Percentiles rank a stretch among this genome's conserved stretches.
phyloP scores from a whole-genome alignment of 2,797 vertebrate species.

The Anabas testudineus region DNA sequence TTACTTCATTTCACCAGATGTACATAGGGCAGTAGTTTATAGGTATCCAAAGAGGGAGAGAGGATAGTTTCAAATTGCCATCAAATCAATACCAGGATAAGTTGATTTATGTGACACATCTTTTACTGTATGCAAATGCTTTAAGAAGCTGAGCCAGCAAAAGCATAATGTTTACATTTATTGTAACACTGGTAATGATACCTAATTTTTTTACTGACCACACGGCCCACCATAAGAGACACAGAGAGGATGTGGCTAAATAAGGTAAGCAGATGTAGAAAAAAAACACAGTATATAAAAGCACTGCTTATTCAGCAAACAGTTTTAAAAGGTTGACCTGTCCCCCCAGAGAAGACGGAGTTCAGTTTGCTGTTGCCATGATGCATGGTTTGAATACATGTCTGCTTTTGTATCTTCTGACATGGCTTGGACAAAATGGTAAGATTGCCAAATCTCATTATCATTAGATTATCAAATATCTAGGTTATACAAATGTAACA shows the following conservation, averaged over 20 bases:
- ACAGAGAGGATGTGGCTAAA: neutral
- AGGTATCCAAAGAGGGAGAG: neutral
- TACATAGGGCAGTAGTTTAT: no score
- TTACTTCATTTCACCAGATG: no score
- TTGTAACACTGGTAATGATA: neutral
- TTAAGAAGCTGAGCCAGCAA: neutral
- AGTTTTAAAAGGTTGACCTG: neutral
- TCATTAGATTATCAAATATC: neutral
- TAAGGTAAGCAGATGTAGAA: no score
- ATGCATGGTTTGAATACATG: slow-evolving; percentile 8
- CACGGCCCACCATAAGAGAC: neutral
- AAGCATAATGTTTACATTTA: neutral
- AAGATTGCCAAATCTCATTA: neutral
- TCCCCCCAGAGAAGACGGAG: neutral
- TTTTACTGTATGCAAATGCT: no score
- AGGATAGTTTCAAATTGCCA: neutral
- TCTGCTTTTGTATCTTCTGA: slow-evolving; percentile 32
- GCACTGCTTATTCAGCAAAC: neutral
- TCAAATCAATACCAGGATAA: neutral
- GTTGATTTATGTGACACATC: neutral
- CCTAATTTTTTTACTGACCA: slow-evolving; percentile 1
- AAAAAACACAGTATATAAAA: slow-evolving; percentile 33
- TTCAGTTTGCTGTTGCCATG: neutral
- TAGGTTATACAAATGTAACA: neutral
- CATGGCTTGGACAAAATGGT: slow-evolving; percentile 24